phyloP scores from a whole-genome alignment of 2,797 vertebrate species.

The Microchirus variegatus region DNA sequence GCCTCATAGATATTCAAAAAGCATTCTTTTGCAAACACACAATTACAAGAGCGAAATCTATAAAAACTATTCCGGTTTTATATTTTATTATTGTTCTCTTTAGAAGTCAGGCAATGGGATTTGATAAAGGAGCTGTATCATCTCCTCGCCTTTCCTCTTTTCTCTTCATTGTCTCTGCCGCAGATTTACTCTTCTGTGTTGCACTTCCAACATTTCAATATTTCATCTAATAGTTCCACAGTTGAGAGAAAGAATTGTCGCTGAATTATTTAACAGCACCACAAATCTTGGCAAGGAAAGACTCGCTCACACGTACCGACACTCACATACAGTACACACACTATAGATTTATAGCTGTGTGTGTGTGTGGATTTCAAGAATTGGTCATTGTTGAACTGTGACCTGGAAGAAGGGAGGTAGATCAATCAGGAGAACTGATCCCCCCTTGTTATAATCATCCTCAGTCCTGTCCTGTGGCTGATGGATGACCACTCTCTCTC shows the following conservation, averaged over 20 bases:
- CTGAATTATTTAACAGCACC: slow-evolving; percentile 69
- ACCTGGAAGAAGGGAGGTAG: slow-evolving; percentile 62
- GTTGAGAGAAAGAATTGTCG: slow-evolving; percentile 36
- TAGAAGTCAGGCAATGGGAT: slow-evolving; percentile 4
- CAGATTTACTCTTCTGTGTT: slow-evolving; percentile 46
- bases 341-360: slow-evolving; percentile 38
- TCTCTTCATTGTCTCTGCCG: slow-evolving; percentile 28
- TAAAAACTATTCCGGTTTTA: background rate
- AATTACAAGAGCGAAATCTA: no score
- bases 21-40: no score
- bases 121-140: slow-evolving; percentile 6
- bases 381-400: slow-evolving; percentile 68
- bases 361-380: slow-evolving; percentile 45
- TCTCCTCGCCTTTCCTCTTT: background rate
- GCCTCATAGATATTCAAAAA: background rate
- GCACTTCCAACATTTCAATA: slow-evolving; percentile 75
- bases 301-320: slow-evolving; percentile 5
- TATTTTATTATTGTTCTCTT: background rate
- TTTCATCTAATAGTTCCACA: slow-evolving; percentile 72
- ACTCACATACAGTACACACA: slow-evolving; percentile 28
- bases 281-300: slow-evolving; percentile 58
- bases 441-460: slow-evolving; percentile 56
- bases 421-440: slow-evolving; percentile 69
- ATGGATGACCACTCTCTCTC: slow-evolving; percentile 64
- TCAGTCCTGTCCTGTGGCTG: slow-evolving; percentile 54